Percentiles rank a stretch among this genome's conserved stretches.
Conservation (phyloP, 1,140 invertebrate genomes). For the Schlechtendalia chinensis region DNA sequence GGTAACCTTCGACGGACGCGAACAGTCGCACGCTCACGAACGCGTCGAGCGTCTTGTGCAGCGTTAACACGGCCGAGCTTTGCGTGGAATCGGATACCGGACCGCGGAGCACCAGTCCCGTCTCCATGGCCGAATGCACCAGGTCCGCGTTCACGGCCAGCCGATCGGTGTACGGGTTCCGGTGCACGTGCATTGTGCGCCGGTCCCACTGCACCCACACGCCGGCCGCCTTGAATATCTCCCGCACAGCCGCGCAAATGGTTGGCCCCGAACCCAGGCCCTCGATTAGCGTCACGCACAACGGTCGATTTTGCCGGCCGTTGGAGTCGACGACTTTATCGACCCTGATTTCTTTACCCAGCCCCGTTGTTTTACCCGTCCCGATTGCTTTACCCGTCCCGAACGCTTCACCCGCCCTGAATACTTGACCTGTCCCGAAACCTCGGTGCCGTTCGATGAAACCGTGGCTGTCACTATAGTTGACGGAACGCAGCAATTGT, state of each 20-base stretch:
- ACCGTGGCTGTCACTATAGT: too few relatives aligned
- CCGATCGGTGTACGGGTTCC: background rate
- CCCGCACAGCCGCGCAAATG: background rate
- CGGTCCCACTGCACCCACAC: background rate
- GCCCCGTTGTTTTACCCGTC: too few relatives aligned
- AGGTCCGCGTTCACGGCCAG: background rate
- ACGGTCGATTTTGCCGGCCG: too few relatives aligned
- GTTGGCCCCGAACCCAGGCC: background rate
- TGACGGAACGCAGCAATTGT: too few relatives aligned
- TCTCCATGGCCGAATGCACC: background rate
- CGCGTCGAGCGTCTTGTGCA: background rate
- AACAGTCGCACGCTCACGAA: background rate
- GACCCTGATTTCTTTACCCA: too few relatives aligned
- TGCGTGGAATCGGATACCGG: background rate
- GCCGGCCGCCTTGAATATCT: background rate
- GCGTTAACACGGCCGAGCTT: background rate
- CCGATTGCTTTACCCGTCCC: too few relatives aligned
- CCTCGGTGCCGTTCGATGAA: too few relatives aligned
- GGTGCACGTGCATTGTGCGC: background rate
- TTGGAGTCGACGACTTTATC: background rate
- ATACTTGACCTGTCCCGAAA: too few relatives aligned
- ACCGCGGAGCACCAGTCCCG: background rate
- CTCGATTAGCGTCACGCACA: conserved; percentile 1
- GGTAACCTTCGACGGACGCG: background rate
- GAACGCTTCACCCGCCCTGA: too few relatives aligned